Percentiles rank a stretch among this genome's conserved stretches.
Conservation (phyloP, 1,140 invertebrate species). For the Kradibia gibbosae region DNA sequence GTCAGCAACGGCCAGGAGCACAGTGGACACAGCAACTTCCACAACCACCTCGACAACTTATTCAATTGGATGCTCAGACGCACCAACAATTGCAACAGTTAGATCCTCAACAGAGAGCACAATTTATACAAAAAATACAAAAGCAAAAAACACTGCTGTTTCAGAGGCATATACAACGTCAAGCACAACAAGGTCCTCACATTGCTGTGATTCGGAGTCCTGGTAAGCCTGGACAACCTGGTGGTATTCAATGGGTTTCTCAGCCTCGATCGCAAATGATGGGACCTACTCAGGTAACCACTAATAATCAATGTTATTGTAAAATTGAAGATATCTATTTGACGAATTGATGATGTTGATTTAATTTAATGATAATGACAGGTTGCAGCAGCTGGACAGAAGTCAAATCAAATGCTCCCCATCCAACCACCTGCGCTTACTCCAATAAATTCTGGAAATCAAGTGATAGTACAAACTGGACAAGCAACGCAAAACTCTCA, state of each 20-base stretch:
- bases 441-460: conserved; percentile 68
- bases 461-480: conserved; percentile 65
- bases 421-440: conserved; percentile 68
- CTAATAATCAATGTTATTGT: background rate
- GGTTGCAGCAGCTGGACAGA: conserved; percentile 63
- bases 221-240: conserved; percentile 71
- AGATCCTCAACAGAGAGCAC: conserved; percentile 82
- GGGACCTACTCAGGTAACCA: conserved; percentile 58
- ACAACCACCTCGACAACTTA: conserved; percentile 77
- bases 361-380: conserved; percentile 48
- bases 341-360: background rate
- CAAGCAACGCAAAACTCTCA: conserved; percentile 61
- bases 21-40: conserved; percentile 71
- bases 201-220: conserved; percentile 72
- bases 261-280: conserved; percentile 72
- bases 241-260: conserved; percentile 68
- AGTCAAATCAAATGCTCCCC: conserved; percentile 62
- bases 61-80: conserved; percentile 84
- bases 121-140: conserved; percentile 84
- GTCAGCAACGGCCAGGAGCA: conserved; percentile 65
- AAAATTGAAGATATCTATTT: background rate
- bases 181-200: conserved; percentile 73
- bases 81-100: conserved; percentile 88
- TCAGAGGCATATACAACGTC: conserved; percentile 72
- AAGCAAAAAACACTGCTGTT: conserved; percentile 77